Base-by-base conservation (phyloP, 2,113 vertebrate species). In the Anhinga anhinga region DNA sequence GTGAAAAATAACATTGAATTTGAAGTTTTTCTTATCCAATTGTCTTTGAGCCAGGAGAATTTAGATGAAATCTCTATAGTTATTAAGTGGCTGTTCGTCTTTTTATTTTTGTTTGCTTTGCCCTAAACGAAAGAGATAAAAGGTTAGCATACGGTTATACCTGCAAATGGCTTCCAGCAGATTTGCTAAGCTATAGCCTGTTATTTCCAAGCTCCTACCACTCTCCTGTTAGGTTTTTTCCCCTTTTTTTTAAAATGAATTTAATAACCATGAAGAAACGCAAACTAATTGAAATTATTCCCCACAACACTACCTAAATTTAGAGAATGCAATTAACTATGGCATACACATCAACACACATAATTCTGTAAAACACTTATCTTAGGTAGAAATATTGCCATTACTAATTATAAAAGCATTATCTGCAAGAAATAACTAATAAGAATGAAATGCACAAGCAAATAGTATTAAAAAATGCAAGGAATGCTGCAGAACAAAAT, bases 241-340 rank as follows among this genome's bases (percentile, higher is more conserved):
- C 1, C 3, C 4, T 9, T 4, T 29, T 18, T 3, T 74, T 26
- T 42, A 15, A 30, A 86, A 82, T 42, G 19, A 78, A 70, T 93
- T 95, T 93, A 91, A 92, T 77, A 87, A 86, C 53, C 19, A 27
- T 80, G n/a, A 94, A 55, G 82, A 58, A 78, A 45, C 44, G 12
- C 44, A 95, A 95, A 94, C 53, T 79, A 94, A 94, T 92, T 84
- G 73, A 87, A 96, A 89, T 95, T 80, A 93, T 91, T 95, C 36
- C 58, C 40, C 62, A 77, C 50, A 94, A 95, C n/a, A 76, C 86
- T 88, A 95, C 80, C 76, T 92, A 86, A 88, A 92, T 92, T 92
- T 97, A 91, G 42, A 87, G 66, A 97, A 96, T 87, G 38, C 50
- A 96, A 95, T 97, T 96, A 95, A 91, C 69, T 85, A 36, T 66